Evolutionary conservation across 2,888 invertebrate species (phyloP).

Genomic region (Atethmia centrago): DNA sequence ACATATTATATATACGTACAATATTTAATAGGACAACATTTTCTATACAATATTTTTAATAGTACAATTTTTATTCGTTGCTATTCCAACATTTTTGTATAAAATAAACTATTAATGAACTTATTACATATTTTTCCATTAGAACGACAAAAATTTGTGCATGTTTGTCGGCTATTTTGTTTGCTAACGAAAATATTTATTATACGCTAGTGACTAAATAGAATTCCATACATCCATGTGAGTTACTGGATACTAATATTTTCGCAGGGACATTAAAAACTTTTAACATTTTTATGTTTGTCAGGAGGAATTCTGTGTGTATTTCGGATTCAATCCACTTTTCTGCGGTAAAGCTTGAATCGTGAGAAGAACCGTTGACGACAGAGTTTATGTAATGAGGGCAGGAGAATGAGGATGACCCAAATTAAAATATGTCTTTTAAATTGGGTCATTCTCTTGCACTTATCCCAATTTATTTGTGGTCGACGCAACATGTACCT

Average conservation of each 20-base stretch:
- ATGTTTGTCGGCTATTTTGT: conserved; percentile 9
- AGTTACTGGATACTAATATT: neutral
- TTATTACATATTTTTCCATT: conserved; percentile 43
- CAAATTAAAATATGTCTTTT: too few species aligned
- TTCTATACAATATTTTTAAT: too few species aligned
- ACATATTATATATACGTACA: too few species aligned
- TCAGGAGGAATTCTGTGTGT: neutral
- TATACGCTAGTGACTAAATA: neutral
- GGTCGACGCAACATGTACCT: too few species aligned
- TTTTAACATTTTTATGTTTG: neutral
- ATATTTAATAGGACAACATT: too few species aligned
- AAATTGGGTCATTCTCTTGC: too few species aligned
- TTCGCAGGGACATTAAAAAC: neutral
- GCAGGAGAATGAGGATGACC: too few species aligned
- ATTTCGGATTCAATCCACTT: neutral
- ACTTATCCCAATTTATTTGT: too few species aligned
- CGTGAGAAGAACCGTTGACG: neutral
- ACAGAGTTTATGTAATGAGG: too few species aligned
- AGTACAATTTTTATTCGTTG: conserved; percentile 8
- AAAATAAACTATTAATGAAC: too few species aligned
- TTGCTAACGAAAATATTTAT: conserved; percentile 11
- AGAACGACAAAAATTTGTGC: neutral
- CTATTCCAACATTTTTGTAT: conserved; percentile 2
- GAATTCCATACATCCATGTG: neutral
- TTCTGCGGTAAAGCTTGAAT: neutral